Evolutionary conservation across 1,140 invertebrate species (phyloP).

Genomic region (Platyura marginata): DNA sequence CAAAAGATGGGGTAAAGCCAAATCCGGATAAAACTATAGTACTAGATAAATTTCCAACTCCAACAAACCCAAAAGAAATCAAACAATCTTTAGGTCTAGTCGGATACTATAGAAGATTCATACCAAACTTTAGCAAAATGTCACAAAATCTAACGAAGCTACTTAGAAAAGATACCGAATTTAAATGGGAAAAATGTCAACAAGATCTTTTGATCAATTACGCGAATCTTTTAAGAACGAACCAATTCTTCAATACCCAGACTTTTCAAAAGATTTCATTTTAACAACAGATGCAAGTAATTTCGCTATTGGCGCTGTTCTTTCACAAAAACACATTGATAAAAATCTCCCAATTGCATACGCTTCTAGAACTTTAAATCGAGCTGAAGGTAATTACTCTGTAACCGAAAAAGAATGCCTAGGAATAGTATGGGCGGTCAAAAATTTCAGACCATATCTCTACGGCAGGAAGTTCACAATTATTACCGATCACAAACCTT

Average conservation of each 20-base stretch:
- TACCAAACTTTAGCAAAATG: constrained; percentile 10
- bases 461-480: constrained; percentile 22
- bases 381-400: constrained; percentile 8
- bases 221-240: not conserved
- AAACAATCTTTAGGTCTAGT: constrained; percentile 10
- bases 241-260: not conserved
- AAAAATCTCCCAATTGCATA: constrained; percentile 5
- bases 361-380: constrained; percentile 8
- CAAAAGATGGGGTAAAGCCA: constrained; percentile 7
- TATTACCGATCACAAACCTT: constrained; percentile 23
- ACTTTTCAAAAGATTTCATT: not conserved
- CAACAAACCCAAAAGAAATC: constrained; percentile 11
- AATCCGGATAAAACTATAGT: constrained; percentile 10
- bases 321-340: constrained; percentile 5
- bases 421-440: constrained; percentile 4
- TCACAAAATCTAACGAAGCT: constrained; percentile 6
- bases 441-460: constrained; percentile 23
- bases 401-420: constrained; percentile 5
- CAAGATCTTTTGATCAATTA: not conserved
- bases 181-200: not conserved
- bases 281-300: constrained; percentile 1
- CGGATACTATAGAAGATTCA: constrained; percentile 10
- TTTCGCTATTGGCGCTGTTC: constrained; percentile 4
- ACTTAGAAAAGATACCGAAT: constrained; percentile 5
- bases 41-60: constrained; percentile 10